Evolutionary conservation across 2,888 invertebrate genomes (phyloP).

Genomic region (Agrilus biguttatus): DNA sequence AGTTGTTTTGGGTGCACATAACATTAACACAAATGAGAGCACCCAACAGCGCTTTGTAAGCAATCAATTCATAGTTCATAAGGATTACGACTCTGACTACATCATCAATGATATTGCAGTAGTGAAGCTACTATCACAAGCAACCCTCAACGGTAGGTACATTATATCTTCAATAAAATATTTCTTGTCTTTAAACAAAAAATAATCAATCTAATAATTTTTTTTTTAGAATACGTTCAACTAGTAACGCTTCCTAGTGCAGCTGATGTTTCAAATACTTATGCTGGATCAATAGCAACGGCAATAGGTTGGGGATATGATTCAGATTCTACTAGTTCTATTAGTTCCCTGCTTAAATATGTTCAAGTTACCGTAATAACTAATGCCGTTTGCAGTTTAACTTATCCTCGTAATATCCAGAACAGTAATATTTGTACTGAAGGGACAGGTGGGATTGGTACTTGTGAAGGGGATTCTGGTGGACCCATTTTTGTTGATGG

Average conservation of each 20-base stretch:
- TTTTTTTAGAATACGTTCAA: too few species aligned
- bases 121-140: slow-evolving; percentile 24
- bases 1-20: slow-evolving; percentile 17
- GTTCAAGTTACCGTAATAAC: slow-evolving; percentile 30
- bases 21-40: slow-evolving; percentile 17
- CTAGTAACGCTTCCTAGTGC: too few species aligned
- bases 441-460: slow-evolving; percentile 29
- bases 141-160: slow-evolving; percentile 25
- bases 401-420: slow-evolving; percentile 15
- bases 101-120: slow-evolving; percentile 31
- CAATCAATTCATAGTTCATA: slow-evolving; percentile 10
- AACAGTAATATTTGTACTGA: slow-evolving; percentile 34
- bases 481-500: too few species aligned
- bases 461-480: slow-evolving; percentile 36
- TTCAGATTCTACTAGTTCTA: slow-evolving; percentile 17
- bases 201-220: too few species aligned
- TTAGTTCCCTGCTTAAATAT: slow-evolving; percentile 29
- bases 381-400: slow-evolving; percentile 9
- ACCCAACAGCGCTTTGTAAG: slow-evolving; percentile 13
- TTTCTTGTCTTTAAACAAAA: too few species aligned
- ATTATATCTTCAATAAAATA: too few species aligned
- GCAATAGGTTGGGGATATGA: slow-evolving; percentile 37
- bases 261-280: slow-evolving; percentile 13
- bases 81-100: slow-evolving; percentile 5
- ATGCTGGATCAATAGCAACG: slow-evolving; percentile 25